phyloP scores from a whole-genome alignment of 2,888 invertebrate genomes.

The Neria commutata region DNA sequence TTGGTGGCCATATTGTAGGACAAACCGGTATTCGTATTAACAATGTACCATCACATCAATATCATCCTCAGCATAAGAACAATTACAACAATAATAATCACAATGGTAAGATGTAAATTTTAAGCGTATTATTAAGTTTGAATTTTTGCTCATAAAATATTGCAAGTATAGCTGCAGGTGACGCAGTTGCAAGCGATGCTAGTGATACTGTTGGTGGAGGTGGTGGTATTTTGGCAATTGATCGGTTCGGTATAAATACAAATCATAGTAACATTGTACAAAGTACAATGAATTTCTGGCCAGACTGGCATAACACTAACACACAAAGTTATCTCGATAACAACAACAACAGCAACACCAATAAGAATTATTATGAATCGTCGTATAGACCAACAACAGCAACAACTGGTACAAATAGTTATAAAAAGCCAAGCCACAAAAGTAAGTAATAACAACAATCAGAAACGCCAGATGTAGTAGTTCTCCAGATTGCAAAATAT shows the following conservation, averaged over 20 bases:
- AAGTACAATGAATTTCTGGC: conserved; percentile 56
- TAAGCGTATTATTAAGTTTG: conserved; percentile 10
- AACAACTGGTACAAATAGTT: no score
- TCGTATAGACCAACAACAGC: conserved; percentile 69
- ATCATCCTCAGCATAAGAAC: conserved; percentile 54
- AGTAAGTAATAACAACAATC: conserved; percentile 38
- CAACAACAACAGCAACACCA: conserved; percentile 33
- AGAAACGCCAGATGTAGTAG: no score
- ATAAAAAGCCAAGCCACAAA: conserved; percentile 37
- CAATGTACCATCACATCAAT: conserved; percentile 58
- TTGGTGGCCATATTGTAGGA: conserved; percentile 46
- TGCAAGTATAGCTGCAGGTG: neutral
- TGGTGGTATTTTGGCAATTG: conserved; percentile 25
- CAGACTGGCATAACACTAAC: conserved; percentile 30
- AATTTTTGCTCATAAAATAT: conserved; percentile 6
- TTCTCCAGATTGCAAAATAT: no score
- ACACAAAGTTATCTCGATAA: conserved; percentile 30
- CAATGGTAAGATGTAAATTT: conserved; percentile 46
- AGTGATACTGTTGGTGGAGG: conserved; percentile 38
- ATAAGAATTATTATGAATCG: conserved; percentile 55
- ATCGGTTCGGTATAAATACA: conserved; percentile 40
- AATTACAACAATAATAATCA: conserved; percentile 40
- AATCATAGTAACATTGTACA: conserved; percentile 56
- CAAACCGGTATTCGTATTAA: conserved; percentile 60
- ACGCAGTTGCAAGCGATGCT: no score